Conservation (phyloP, 2,888 invertebrate genomes). For the Eupithecia dodoneata region DNA sequence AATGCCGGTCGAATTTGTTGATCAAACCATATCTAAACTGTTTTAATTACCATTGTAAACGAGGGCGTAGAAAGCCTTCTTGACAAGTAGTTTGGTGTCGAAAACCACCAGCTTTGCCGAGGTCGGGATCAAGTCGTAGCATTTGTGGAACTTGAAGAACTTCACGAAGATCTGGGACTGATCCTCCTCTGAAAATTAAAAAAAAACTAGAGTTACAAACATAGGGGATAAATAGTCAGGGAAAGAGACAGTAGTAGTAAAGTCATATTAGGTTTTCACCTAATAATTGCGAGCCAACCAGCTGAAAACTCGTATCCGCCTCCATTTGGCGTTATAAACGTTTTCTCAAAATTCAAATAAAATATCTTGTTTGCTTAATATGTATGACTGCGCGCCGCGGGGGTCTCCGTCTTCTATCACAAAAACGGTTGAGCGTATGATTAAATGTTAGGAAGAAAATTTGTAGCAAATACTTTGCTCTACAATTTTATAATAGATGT, state of each 20-base stretch:
- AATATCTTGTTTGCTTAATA: too few relatives aligned
- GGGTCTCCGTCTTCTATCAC: too few relatives aligned
- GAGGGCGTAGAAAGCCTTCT: conserved; percentile 99
- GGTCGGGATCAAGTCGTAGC: conserved; percentile 99
- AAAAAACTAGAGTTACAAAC: background rate
- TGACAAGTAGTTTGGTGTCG: conserved; percentile 98
- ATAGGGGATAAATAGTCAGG: background rate
- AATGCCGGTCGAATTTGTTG: background rate
- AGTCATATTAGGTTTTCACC: too few relatives aligned
- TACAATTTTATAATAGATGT: too few relatives aligned
- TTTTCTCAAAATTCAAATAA: too few relatives aligned
- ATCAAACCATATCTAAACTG: background rate
- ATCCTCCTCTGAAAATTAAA: conserved; percentile 90
- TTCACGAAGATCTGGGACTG: conserved; percentile 98
- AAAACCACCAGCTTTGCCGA: conserved; percentile 99
- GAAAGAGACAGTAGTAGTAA: background rate
- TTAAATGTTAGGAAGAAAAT: too few relatives aligned
- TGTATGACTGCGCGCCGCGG: too few relatives aligned
- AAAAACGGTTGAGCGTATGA: too few relatives aligned
- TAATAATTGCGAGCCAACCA: too few relatives aligned
- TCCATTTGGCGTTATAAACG: too few relatives aligned
- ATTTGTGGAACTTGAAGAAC: conserved; percentile 99
- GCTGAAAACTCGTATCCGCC: too few relatives aligned
- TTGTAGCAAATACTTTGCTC: too few relatives aligned
- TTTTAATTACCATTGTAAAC: conserved; percentile 94